Evolutionary conservation across 2,888 invertebrate genomes (phyloP).

Genomic region (Melangyna quadrimaculata): DNA sequence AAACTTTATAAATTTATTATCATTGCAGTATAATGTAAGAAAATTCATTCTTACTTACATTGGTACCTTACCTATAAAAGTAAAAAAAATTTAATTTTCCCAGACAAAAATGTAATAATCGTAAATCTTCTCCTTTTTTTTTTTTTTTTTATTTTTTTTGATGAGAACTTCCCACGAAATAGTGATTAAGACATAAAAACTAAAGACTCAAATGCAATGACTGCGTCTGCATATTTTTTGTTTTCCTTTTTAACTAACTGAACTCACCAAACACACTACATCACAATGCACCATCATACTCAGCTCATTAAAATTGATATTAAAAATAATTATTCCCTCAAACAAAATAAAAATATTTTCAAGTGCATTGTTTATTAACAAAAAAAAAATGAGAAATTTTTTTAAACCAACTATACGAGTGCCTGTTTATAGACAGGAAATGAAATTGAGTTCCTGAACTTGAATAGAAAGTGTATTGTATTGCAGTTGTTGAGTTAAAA

Average conservation of each 20-base stretch:
- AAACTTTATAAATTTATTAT: no score
- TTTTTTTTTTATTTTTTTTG: neutral
- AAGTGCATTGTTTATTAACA: slow-evolving; percentile 52
- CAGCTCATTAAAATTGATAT: slow-evolving; percentile 41
- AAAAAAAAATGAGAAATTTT: slow-evolving; percentile 12
- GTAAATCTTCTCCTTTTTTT: slow-evolving; percentile 5
- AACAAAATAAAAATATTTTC: slow-evolving; percentile 8
- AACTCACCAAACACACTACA: neutral
- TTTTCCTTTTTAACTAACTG: neutral
- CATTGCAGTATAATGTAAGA: neutral
- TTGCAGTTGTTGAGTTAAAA: neutral
- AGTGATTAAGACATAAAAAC: slow-evolving; percentile 46
- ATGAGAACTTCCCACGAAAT: slow-evolving; percentile 63
- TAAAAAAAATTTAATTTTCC: slow-evolving; percentile 2
- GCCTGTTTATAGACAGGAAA: neutral
- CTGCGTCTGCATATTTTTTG: slow-evolving; percentile 17
- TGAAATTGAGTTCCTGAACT: slow-evolving; percentile 27
- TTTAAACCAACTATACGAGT: neutral
- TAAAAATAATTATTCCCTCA: slow-evolving; percentile 46
- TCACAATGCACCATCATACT: neutral
- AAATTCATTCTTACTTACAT: neutral
- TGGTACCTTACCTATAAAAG: no score
- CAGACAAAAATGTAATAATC: slow-evolving; percentile 45
- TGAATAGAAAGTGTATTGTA: slow-evolving; percentile 57
- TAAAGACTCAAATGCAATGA: slow-evolving; percentile 28